Conservation (phyloP, 2,797 vertebrate genomes). For the Bovichtus variegatus region DNA sequence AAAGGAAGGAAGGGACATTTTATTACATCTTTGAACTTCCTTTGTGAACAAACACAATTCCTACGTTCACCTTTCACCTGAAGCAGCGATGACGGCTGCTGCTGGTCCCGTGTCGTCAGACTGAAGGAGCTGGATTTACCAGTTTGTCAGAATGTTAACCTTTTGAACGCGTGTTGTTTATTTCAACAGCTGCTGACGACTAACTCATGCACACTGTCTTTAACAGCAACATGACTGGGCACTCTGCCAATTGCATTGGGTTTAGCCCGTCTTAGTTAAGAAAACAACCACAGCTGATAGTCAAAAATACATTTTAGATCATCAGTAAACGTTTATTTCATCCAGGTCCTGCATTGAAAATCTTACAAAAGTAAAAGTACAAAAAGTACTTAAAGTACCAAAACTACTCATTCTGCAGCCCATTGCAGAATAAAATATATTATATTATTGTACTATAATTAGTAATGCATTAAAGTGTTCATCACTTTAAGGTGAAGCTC, state of each 20-base stretch:
- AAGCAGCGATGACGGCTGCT: not conserved
- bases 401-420: too few relatives aligned
- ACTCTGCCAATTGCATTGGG: not conserved
- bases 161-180: not conserved
- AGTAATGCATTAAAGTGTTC: too few relatives aligned
- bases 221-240: not conserved
- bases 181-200: constrained; percentile 14
- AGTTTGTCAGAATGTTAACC: constrained; percentile 19
- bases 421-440: too few relatives aligned
- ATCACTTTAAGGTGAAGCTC: too few relatives aligned
- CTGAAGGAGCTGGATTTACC: not conserved
- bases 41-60: not conserved
- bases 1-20: not conserved
- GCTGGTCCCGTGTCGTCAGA: not conserved
- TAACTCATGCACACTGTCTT: not conserved
- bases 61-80: not conserved
- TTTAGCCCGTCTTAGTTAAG: too few relatives aligned
- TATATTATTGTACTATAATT: too few relatives aligned
- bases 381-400: too few relatives aligned
- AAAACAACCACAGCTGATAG: not conserved
- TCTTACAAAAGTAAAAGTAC: too few relatives aligned
- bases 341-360: too few relatives aligned
- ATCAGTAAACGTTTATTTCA: not conserved
- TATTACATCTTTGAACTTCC: not conserved
- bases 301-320: not conserved